These are phyloP conservation scores for Dissostichus mawsoni DNA, from an alignment of 2,113 vertebrate genomes.

Conservation along the genomic window DNA sequence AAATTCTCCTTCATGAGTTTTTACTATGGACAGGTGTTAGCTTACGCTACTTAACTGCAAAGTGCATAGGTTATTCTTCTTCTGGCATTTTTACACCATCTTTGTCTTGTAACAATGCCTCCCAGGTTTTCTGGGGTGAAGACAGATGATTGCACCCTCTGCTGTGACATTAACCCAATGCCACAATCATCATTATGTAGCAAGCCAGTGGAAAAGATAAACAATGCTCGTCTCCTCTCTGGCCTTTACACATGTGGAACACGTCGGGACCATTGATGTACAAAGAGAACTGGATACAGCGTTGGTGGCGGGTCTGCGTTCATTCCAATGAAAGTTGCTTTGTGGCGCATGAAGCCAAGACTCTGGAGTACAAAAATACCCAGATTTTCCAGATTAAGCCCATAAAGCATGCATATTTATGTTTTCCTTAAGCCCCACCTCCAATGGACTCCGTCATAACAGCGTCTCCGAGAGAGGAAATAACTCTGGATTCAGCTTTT, in stretches of 20 bases:
- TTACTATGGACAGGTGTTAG: neutral
- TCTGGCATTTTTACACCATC: neutral
- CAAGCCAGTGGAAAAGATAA: neutral
- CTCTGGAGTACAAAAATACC: too few relatives aligned
- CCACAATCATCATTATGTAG: constrained; percentile 27
- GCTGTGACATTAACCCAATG: constrained; percentile 31
- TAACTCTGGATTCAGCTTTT: too few relatives aligned
- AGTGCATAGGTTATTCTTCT: neutral
- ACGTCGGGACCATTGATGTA: neutral
- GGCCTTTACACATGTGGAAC: neutral
- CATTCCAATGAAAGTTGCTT: too few relatives aligned
- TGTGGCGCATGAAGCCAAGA: too few relatives aligned
- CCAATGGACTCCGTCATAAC: too few relatives aligned
- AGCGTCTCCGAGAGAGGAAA: too few relatives aligned
- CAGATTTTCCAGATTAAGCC: too few relatives aligned
- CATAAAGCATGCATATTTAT: too few relatives aligned
- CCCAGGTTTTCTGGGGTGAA: constrained; percentile 12
- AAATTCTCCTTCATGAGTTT: neutral
- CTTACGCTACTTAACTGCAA: neutral
- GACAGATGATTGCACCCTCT: constrained; percentile 20
- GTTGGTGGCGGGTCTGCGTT: too few relatives aligned
- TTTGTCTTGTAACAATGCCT: constrained; percentile 33
- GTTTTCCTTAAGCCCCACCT: too few relatives aligned
- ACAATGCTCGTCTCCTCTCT: constrained; percentile 15
- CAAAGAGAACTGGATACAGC: too few relatives aligned